Evolutionary conservation across 2,888 invertebrate species (phyloP).

Genomic region (Eustalomyia histrio): DNA sequence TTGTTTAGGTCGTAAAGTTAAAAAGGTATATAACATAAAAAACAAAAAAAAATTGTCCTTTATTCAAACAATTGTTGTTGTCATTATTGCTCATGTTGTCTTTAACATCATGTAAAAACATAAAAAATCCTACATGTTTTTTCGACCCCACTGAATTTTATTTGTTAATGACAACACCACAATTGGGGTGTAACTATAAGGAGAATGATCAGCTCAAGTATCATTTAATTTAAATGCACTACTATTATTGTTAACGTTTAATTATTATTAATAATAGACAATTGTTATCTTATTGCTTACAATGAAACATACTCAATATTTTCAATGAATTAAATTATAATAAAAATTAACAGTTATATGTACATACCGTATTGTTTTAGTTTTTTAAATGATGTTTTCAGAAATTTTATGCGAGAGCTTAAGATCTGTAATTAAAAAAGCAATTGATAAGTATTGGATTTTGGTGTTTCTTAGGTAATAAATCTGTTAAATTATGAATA

Average conservation of each 20-base stretch:
- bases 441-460: too few species aligned
- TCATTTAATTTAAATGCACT: slow-evolving; percentile 6
- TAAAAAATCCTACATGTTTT: background rate
- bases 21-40: slow-evolving; percentile 70
- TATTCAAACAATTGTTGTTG: background rate
- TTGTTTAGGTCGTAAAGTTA: slow-evolving; percentile 76
- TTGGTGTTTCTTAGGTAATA: too few species aligned
- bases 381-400: background rate
- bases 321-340: background rate
- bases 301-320: slow-evolving; percentile 48
- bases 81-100: slow-evolving; percentile 3
- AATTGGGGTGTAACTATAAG: background rate
- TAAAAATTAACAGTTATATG: background rate
- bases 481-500: too few species aligned
- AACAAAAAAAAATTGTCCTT: background rate
- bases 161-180: slow-evolving; percentile 28
- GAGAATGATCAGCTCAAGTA: background rate
- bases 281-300: background rate
- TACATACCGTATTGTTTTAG: slow-evolving; percentile 56
- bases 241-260: background rate
- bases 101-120: background rate
- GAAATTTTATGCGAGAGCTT: background rate
- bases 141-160: background rate
- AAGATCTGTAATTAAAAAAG: slow-evolving; percentile 32
- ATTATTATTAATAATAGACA: background rate